Percentiles rank a stretch among this genome's conserved stretches.
phyloP scores from a whole-genome alignment of 2,888 invertebrate species.

The Lepidocyrtinus sp. region DNA sequence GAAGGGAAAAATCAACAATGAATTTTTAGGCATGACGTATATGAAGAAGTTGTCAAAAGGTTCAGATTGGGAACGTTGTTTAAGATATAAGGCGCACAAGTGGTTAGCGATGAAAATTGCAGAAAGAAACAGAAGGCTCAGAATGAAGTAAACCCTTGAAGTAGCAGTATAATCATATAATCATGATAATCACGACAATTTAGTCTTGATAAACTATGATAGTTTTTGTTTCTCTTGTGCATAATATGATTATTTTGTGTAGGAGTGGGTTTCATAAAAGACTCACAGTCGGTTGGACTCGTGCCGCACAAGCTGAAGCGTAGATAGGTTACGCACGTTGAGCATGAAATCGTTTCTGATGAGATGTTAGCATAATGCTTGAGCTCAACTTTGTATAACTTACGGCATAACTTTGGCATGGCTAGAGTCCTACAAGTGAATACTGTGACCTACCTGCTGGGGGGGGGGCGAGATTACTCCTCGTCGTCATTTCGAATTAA shows the following conservation, averaged over 20 bases:
- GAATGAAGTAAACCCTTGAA: too few relatives aligned
- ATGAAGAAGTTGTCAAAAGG: not conserved
- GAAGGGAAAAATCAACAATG: conserved; percentile 36
- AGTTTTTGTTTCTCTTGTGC: not conserved
- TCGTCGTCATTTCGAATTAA: not conserved
- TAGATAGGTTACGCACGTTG: conserved; percentile 23
- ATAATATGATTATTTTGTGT: not conserved
- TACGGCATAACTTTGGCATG: conserved; percentile 6
- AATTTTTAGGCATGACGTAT: too few relatives aligned
- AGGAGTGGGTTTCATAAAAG: not conserved
- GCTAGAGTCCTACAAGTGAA: not conserved
- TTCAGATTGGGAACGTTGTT: not conserved
- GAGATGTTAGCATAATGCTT: conserved; percentile 20
- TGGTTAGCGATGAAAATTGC: not conserved
- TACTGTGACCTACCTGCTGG: not conserved
- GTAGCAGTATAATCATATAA: too few relatives aligned
- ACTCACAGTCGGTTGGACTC: not conserved
- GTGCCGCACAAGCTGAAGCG: not conserved
- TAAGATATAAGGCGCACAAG: not conserved
- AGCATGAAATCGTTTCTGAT: conserved; percentile 34
- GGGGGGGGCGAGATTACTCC: not conserved
- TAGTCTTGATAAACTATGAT: too few relatives aligned
- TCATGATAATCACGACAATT: too few relatives aligned
- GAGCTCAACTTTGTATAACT: not conserved
- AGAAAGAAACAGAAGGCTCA: too few relatives aligned